Evolutionary conservation across 2,888 invertebrate species (phyloP), one percentile per base, ranked within the genome.

Genomic region (Drosophila melanosoma): DNA sequence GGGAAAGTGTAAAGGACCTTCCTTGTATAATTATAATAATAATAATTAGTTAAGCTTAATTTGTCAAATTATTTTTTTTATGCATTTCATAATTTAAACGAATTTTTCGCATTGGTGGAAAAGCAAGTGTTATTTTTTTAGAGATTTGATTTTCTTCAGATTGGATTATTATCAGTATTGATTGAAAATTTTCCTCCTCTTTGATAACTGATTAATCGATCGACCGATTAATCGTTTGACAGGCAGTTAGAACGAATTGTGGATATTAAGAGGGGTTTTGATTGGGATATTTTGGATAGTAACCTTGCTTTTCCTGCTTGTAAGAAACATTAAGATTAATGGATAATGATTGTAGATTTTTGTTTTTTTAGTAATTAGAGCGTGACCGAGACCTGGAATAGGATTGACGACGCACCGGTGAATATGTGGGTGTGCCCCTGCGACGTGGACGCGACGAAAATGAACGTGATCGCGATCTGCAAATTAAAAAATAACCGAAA

Each of bases 341-440:
- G 85, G 76, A 82, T 79, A 74, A 79, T 81, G 89, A 78, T 78
- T 82, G 70, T 82, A 72, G 74, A 77, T 59, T 78, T n/a, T n/a
- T 45, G 12, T 20, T n/a, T 2, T 42, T 45, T 87, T 88, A 87
- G 86, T 93, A 93, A 87, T 93, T 94, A 93, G 94, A 94, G 91
- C 95, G 94, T 83, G 95, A 95, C 91, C 96, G 95, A 86, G 96
- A 96, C 91, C 96, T 95, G 87, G 97, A 96, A 94, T 97, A 96
- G 93, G 96, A 96, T 93, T 91, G 87, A 66, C 97, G 96, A 69
- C 97, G 96, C 90, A 98, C 97, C 56, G 98, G 98, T 73, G 98
- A 98, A 94, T 99, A 99, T 36, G 98, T 97, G 61, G 99, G 98
- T 76, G 98, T 97, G 79, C 97, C 98, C 88, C 99, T 95, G 79